A percentile compares a stretch with the other conserved stretches of the same genome.
These are phyloP conservation scores for Dermatemys mawii DNA, from an alignment of 2,113 vertebrate genomes.

Conservation along the genomic window DNA sequence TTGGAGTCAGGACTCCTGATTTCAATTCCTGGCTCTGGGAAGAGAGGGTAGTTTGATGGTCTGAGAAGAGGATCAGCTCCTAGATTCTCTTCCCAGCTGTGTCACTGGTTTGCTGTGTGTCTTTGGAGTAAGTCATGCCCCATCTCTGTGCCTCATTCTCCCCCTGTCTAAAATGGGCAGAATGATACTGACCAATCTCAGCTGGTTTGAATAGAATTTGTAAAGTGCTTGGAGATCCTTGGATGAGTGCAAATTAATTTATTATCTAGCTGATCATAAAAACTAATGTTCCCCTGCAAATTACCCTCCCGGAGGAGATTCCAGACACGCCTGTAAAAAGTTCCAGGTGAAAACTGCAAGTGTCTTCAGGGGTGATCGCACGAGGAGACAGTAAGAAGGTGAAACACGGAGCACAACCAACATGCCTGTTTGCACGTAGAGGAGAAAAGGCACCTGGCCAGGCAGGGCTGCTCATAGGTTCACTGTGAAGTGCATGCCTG, in stretches of 20 bases:
- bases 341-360: neutral
- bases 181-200: neutral
- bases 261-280: too few species aligned
- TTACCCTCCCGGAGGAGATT: neutral
- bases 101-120: neutral
- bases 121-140: neutral
- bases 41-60: neutral
- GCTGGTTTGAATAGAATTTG: neutral
- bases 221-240: neutral
- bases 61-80: neutral
- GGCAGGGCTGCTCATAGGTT: neutral
- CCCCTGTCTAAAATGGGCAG: neutral
- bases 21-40: neutral
- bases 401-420: neutral
- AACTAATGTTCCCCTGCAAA: neutral
- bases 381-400: neutral
- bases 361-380: neutral
- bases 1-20: neutral
- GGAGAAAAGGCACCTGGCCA: neutral
- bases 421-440: neutral
- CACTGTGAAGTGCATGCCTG: neutral
- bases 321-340: neutral
- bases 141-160: neutral
- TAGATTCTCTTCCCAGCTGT: neutral
- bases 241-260: neutral